Conservation (phyloP, 1,140 invertebrate genomes). For the Thrips palmi region DNA sequence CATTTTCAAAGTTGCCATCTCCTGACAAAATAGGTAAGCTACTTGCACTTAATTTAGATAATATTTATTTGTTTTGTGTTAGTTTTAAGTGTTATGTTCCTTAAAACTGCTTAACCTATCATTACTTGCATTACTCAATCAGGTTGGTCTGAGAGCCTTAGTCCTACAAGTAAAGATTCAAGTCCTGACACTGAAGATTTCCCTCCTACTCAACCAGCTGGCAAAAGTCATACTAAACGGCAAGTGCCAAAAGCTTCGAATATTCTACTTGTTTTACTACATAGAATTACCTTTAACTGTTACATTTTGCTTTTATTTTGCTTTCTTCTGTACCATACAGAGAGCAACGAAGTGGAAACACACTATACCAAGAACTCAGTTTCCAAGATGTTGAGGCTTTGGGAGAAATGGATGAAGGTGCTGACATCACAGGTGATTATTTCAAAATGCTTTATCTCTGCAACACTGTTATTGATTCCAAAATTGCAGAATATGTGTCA, state of each 20-base stretch:
- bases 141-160: conserved; percentile 19
- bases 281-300: conserved; percentile 6
- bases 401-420: conserved; percentile 64
- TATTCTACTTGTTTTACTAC: not conserved
- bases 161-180: conserved; percentile 17
- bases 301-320: conserved; percentile 2
- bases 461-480: conserved; percentile 6
- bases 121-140: too few species aligned
- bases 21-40: too few species aligned
- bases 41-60: too few species aligned
- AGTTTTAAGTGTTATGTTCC: too few species aligned
- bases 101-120: too few species aligned
- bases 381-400: conserved; percentile 69
- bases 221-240: conserved; percentile 58
- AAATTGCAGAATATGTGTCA: too few species aligned
- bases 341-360: conserved; percentile 76
- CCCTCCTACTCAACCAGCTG: conserved; percentile 29
- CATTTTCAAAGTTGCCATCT: too few species aligned
- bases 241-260: conserved; percentile 12
- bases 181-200: conserved; percentile 25
- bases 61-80: too few species aligned
- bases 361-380: conserved; percentile 79
- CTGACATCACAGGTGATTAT: conserved; percentile 66
- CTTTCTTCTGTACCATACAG: conserved; percentile 25
- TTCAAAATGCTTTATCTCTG: not conserved